A percentile compares a stretch with the other conserved stretches of the same genome.
These are phyloP conservation scores for Acrobasis suavella DNA, from an alignment of 2,888 invertebrate species.

Conservation along the genomic window DNA sequence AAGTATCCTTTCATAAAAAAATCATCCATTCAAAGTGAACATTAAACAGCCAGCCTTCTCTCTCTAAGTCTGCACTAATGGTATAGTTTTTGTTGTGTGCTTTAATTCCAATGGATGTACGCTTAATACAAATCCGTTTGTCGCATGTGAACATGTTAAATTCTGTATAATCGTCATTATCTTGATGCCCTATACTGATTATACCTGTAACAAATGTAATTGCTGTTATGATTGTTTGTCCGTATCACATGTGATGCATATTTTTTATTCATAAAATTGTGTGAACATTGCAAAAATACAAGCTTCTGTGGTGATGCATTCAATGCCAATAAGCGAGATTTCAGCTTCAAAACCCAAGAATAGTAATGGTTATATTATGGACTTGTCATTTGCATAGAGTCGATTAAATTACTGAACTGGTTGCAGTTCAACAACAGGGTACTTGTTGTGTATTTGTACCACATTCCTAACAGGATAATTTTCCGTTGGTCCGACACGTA, in stretches of 20 bases:
- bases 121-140: background rate
- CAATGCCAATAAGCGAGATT: background rate
- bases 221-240: background rate
- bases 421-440: conserved; percentile 27
- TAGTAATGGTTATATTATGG: background rate
- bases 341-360: background rate
- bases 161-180: background rate
- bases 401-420: conserved; percentile 14
- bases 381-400: background rate
- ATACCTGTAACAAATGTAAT: background rate
- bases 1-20: too few species aligned
- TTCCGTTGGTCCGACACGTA: conserved; percentile 35
- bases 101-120: background rate
- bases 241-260: background rate
- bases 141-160: background rate
- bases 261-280: background rate
- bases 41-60: too few species aligned
- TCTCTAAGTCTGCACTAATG: background rate
- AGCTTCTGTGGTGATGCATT: background rate
- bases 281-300: background rate
- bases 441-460: conserved; percentile 40
- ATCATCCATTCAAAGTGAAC: too few species aligned
- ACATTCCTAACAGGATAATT: conserved; percentile 53
- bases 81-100: background rate
- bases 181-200: conserved; percentile 3